Percentiles rank a stretch among this genome's conserved stretches.
phyloP scores from a whole-genome alignment of 2,113 vertebrate genomes.

The Asarcornis scutulata region DNA sequence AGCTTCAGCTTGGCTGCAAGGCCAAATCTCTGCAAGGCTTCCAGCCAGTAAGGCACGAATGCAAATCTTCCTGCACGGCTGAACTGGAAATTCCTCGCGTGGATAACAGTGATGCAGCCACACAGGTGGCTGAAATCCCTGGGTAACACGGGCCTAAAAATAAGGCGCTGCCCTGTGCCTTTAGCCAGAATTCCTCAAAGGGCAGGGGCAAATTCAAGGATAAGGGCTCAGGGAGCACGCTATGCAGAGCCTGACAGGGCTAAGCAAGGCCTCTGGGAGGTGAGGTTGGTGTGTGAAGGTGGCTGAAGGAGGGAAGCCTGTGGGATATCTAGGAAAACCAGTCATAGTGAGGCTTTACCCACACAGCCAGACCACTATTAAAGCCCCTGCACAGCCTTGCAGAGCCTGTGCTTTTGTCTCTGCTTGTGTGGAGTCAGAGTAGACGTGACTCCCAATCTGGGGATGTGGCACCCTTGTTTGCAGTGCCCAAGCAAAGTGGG shows the following conservation, averaged over 20 bases:
- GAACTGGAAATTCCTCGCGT: neutral
- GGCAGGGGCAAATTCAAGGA: neutral
- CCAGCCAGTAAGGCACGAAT: neutral
- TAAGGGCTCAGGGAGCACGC: neutral
- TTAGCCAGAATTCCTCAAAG: constrained; percentile 10
- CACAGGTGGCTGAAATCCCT: constrained; percentile 57
- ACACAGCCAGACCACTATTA: neutral
- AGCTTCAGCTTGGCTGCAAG: neutral
- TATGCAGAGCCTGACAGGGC: neutral
- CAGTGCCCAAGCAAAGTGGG: neutral
- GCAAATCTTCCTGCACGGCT: neutral
- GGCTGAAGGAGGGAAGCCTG: neutral
- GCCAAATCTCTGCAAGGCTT: neutral
- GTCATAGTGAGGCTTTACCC: neutral
- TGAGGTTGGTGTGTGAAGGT: neutral
- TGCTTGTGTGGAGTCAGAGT: neutral
- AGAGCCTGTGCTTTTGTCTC: neutral
- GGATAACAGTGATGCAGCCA: constrained; percentile 7
- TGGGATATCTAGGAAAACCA: neutral
- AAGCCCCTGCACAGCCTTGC: neutral
- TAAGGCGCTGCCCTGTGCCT: neutral
- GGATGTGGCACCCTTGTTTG: rapidly evolving
- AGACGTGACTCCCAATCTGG: neutral
- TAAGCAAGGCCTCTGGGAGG: neutral
- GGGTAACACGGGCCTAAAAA: constrained; percentile 46